Base-by-base conservation (phyloP, 1,140 invertebrate genomes). In the Mactra quadrangularis region DNA sequence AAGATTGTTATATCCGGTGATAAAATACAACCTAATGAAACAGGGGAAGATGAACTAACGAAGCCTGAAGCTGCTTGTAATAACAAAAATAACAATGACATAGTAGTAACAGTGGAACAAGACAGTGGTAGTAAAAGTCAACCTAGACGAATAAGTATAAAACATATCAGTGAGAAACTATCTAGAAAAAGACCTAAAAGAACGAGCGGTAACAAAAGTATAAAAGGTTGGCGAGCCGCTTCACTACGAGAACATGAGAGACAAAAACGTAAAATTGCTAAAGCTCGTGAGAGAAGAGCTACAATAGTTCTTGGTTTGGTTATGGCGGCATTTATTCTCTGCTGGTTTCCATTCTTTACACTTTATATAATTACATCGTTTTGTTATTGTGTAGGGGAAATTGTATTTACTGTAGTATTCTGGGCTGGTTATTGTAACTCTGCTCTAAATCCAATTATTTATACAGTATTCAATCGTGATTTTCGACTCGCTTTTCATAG, bases 401-500 rank as follows among this genome's bases (percentile, higher is more conserved):
- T 94, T 84, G 97, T 97, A 1, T 99, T 99, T 91, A 96, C 98
- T 94, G 96, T 98, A 77, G 95, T 99, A 82, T 99, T 98, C 79
- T 99, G 98, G 98, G 95, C 99, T 50, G 99, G 99, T 68, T 99
- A 99, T 94, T 98, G 99, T 94, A 99, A 99, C 94, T 98, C 94
- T 87, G 98, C 94, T 33, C 96, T 99, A 78, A 99, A 99, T 94
- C 98, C 98, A n/a, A 96, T 99, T 79, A 99, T 99, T 92, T 99
- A 99, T 93, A 99, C 98, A 29, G 98, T 99, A 87, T 99, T 99
- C 94, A 99, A 99, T 94, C 96, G 97, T 13, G 98, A 99, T 93
- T 99, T 99, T 93, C 95, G 98, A 82, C 98, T 99, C 94, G 98
- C 99, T 50, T 99, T 99, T 94, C 97, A 98, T 88, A 98, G 98